Percentiles rank a stretch among this genome's conserved stretches.
Evolutionary conservation across 2,797 vertebrate species (phyloP).

Genomic region (Nothura maculosa): DNA sequence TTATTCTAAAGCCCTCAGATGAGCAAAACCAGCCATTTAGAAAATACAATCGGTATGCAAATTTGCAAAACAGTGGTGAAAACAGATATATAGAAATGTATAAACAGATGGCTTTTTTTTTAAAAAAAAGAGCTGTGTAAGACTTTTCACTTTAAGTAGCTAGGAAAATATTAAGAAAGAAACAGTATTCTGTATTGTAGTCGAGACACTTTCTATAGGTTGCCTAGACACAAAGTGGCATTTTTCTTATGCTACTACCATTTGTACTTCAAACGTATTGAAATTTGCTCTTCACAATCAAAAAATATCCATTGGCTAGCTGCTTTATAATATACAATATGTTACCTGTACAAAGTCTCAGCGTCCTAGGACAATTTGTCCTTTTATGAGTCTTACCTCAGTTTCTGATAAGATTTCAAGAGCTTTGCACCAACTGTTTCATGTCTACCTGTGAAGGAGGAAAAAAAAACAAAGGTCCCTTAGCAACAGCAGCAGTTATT

Average conservation of each 20-base stretch:
- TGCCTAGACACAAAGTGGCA: not conserved
- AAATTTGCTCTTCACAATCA: not conserved
- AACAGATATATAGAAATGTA: not conserved
- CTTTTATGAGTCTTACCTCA: conserved; percentile 82
- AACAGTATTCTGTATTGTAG: not conserved
- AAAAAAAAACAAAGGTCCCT: not conserved
- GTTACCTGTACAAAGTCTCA: not conserved
- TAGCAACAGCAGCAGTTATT: not conserved
- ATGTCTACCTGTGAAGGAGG: conserved; percentile 81
- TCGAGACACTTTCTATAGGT: not conserved
- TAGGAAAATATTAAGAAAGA: not conserved
- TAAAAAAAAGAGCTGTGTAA: accelerated
- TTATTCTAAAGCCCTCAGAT: not conserved
- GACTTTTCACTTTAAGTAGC: not conserved
- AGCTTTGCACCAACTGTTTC: conserved; percentile 89
- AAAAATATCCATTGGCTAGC: not conserved
- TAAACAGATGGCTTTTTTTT: not conserved
- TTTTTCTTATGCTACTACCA: not conserved
- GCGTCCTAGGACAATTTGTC: not conserved
- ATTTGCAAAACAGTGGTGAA: not conserved
- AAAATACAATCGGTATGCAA: not conserved
- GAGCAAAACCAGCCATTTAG: not conserved
- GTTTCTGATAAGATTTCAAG: conserved; percentile 84
- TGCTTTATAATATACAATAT: not conserved
- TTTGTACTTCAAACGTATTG: not conserved